Percentiles rank a stretch among this genome's conserved stretches.
These are phyloP conservation scores for Chouioia cunea DNA, from an alignment of 2,888 invertebrate species.

Conservation along the genomic window DNA sequence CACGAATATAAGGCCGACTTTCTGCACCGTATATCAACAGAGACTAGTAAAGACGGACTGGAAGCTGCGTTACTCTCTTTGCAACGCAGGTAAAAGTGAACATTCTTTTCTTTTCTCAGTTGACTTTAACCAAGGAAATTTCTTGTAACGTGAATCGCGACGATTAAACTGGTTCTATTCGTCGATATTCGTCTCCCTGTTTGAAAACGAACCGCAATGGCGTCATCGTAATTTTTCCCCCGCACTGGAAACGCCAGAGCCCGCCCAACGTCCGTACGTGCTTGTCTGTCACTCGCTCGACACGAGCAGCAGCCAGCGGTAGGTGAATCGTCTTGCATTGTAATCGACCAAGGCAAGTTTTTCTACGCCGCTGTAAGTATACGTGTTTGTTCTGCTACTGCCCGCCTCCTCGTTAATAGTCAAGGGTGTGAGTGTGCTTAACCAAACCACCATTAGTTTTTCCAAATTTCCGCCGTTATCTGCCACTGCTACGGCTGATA, in stretches of 20 bases:
- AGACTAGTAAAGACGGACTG: no score
- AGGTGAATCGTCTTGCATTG: no score
- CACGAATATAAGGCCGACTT: no score
- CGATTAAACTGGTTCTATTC: no score
- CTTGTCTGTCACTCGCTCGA: conserved; percentile 14
- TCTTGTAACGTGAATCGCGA: no score
- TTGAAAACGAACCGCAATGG: conserved; percentile 18
- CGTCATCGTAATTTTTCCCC: conserved; percentile 29
- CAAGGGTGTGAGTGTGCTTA: background rate
- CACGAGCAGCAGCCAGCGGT: background rate
- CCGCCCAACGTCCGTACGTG: conserved; percentile 9
- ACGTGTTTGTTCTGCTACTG: background rate
- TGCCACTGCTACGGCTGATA: background rate
- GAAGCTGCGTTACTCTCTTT: background rate
- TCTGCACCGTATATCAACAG: no score
- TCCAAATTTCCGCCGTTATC: background rate
- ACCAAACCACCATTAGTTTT: background rate
- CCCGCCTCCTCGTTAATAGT: conserved; percentile 1
- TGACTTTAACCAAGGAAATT: no score
- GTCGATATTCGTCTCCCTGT: background rate
- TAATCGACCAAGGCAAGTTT: background rate
- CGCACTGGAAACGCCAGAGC: no score
- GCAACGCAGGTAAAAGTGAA: conserved; percentile 29
- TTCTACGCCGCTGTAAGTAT: background rate
- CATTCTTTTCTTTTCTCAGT: conserved; percentile 12